Evolutionary conservation across 2,888 invertebrate genomes (phyloP), one percentile per base, ranked within the genome.

Genomic region (Drosophila robusta): DNA sequence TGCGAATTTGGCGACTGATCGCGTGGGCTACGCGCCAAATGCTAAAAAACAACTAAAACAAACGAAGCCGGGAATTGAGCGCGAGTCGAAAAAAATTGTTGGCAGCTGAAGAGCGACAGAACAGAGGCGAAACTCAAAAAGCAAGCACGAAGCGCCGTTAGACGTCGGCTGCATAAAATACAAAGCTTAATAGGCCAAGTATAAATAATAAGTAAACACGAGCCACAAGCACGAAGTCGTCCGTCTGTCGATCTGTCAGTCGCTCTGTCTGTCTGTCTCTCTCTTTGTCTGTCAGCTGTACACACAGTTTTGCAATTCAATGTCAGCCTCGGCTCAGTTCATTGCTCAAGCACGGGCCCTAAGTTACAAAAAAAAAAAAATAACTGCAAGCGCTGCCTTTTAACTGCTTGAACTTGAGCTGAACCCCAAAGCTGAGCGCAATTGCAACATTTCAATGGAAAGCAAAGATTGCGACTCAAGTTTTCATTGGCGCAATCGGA

Each of bases 41-140:
- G 71, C 75, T 76, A 69, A 74, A 74, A 75, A 78, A 75, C 82
- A 85, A 80, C 85, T 87, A 82, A 80, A 77, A 63, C 63, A 50
- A 49, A 24, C 44, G 14, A 81, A 76, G 78, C 78, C 73, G 56
- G 70, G 65, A 60, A 80, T 76, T 76, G 69, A 83, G 82, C 56
- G 67, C 67, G 71, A 70, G 69, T 71, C 56, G 50, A 66, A 61
- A 55, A 24, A 51, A 34, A 39, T 26, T 14, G 46, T 29, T 47
- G 66, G 56, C 16, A 46, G 36, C 46, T 62, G 60, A 56, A 60
- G 54, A 52, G 18, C 24, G 14, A n/a, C 51, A 18, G 14, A 29
- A 34, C 65, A 63, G 66, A 67, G 57, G 45, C 60, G 39, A 70
- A 65, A 57, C 64, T 67, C 22, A 63, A 70, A 58, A 49, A 42